Evolutionary conservation across 2,888 invertebrate species (phyloP).

Genomic region (Alitta virens): DNA sequence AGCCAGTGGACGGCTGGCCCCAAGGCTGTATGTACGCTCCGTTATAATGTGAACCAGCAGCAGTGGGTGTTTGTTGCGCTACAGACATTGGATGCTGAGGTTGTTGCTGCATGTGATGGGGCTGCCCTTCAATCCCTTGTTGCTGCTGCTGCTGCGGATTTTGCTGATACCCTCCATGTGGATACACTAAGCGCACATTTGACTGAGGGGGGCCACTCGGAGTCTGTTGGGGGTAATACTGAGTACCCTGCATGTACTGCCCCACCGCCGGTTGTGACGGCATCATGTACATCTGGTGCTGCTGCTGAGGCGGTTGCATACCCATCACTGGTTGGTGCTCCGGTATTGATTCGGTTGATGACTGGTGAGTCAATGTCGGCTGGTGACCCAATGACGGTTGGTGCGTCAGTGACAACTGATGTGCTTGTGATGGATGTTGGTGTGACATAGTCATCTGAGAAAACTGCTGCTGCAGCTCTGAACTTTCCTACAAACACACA

Average conservation of each 20-base stretch:
- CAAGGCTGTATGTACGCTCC: slow-evolving; percentile 22
- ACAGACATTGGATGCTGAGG: neutral
- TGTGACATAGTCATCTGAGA: slow-evolving; percentile 12
- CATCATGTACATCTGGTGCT: slow-evolving; percentile 12
- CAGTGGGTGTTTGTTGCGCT: neutral
- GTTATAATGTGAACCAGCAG: slow-evolving; percentile 6
- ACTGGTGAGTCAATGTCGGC: slow-evolving; percentile 7
- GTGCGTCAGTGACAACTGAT: neutral
- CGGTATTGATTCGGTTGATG: slow-evolving; percentile 5
- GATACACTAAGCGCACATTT: no score
- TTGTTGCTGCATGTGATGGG: neutral
- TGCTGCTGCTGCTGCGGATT: neutral
- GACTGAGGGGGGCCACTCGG: no score
- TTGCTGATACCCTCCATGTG: neutral
- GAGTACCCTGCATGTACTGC: neutral
- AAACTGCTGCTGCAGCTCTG: slow-evolving; percentile 12
- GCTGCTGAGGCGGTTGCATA: neutral
- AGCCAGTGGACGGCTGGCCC: neutral
- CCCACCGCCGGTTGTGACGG: slow-evolving; percentile 1
- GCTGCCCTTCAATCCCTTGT: neutral
- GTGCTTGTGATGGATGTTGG: neutral
- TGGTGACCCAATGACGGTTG: neutral
- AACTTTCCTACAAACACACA: neutral
- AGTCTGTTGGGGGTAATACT: neutral
- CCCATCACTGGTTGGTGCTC: slow-evolving; percentile 1